Percentiles rank a stretch among this genome's conserved stretches.
These are phyloP conservation scores for Tretioscincus oriximinensis DNA, from an alignment of 2,113 vertebrate genomes.

Conservation along the genomic window DNA sequence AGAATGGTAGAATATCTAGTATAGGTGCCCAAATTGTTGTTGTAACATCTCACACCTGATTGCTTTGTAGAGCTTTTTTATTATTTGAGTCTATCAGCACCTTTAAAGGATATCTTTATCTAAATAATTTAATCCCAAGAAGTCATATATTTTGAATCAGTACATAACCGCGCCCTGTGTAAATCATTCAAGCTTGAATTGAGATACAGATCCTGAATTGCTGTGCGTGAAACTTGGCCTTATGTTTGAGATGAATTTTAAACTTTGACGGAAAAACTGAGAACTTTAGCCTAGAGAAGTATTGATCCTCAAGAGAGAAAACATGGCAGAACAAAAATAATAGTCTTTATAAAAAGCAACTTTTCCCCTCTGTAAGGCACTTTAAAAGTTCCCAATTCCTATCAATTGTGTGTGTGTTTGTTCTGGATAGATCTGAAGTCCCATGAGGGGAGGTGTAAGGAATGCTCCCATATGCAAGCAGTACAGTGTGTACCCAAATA, in stretches of 20 bases:
- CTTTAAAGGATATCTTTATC: too few species aligned
- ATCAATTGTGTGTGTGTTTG: neutral
- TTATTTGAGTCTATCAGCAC: too few species aligned
- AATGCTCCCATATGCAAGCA: neutral
- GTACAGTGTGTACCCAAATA: constrained; percentile 16
- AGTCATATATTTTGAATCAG: neutral
- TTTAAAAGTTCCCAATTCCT: neutral
- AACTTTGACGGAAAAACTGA: neutral
- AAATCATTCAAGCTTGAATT: neutral
- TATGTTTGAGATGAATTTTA: too few species aligned
- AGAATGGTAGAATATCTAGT: too few species aligned
- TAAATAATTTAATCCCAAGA: too few species aligned
- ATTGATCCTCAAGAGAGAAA: neutral
- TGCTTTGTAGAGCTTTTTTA: too few species aligned
- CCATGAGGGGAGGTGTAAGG: neutral
- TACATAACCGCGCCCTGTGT: neutral
- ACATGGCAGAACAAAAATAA: neutral
- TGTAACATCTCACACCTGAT: too few species aligned
- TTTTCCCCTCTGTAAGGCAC: neutral
- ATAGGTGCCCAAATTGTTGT: too few species aligned
- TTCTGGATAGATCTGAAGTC: neutral
- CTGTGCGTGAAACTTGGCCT: neutral
- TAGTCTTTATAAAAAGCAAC: neutral
- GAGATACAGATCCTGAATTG: neutral
- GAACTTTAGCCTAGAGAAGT: neutral